Evolutionary conservation across 1,140 invertebrate species (phyloP), one percentile per base, ranked within the genome.

Genomic region (Ctenoplectra terminalis): DNA sequence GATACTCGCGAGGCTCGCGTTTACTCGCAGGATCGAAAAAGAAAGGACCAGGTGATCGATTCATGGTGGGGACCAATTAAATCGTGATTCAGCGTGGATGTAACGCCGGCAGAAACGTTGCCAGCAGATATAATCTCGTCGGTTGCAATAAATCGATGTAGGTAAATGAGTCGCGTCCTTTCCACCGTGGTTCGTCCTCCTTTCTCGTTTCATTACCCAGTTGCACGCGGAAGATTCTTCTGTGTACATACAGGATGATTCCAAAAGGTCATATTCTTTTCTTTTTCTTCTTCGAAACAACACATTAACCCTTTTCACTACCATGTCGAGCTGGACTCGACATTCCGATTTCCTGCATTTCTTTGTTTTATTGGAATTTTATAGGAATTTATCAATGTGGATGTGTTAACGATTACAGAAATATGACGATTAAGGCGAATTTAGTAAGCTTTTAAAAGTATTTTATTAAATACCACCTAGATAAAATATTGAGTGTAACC

Each of bases 91-190:
- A 84, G 72, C 73, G 81, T 54, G 81, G 67, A 86, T 80, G 71
- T 75, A 78, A 83, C 50, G 80, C 60, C 54, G 52, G 64, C 29
- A 58, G 78, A 83, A 50, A 81, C 60, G 50, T 50, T 60, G 81
- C 77, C 54, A 46, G 84, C 56, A 86, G 86, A 87, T 87, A 87
- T 61, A 78, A 87, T 87, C 86, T 87, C 46, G 67, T 37, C 78
- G 50, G 72, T 81, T 64, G 85, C 82, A 81, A 89, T 89, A 88
- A 89, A 89, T 89, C 83, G 85, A 89, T 89, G 88, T 86, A 86
- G 81, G 85, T 89, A 89, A 89, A 89, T 83, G 86, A 89, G 83
- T 86, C 87, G 83, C 74, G 74, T 66, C 69, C 54, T 87, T 82
- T 82, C 72, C 54, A 74, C 64, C 74, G 61, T 20, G 75, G 50